Evolutionary conservation across 2,113 vertebrate genomes (phyloP).

Genomic region (Pterocles gutturalis): DNA sequence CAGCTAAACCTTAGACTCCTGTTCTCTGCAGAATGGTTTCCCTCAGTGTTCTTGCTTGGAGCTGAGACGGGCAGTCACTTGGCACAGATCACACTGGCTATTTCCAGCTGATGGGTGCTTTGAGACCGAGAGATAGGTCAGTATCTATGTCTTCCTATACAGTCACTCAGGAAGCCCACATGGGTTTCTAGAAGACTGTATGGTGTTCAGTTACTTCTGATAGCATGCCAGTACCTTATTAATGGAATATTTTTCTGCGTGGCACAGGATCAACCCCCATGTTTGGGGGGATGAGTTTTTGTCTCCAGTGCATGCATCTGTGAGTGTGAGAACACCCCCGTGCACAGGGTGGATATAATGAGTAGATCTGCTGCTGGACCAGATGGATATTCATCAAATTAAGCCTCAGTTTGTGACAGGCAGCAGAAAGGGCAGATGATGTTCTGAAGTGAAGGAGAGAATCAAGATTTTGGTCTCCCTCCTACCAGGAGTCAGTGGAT

Average conservation of each 20-base stretch:
- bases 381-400: background rate
- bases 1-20: background rate
- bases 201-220: background rate
- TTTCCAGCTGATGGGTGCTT: background rate
- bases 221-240: background rate
- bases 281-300: background rate
- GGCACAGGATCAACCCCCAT: background rate
- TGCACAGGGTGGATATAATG: no score
- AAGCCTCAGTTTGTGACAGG: background rate
- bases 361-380: background rate
- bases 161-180: background rate
- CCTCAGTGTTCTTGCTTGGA: background rate
- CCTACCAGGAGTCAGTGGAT: background rate
- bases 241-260: background rate
- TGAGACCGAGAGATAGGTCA: background rate
- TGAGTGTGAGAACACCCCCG: accelerated
- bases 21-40: background rate
- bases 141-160: accelerated
- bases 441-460: background rate
- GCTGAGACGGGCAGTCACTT: background rate
- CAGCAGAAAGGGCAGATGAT: background rate
- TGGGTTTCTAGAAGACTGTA: background rate
- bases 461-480: background rate
- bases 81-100: background rate
- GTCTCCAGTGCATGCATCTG: background rate